These are phyloP conservation scores for Poeciliopsis gracilis DNA, from an alignment of 2,797 vertebrate species.

Conservation along the genomic window DNA sequence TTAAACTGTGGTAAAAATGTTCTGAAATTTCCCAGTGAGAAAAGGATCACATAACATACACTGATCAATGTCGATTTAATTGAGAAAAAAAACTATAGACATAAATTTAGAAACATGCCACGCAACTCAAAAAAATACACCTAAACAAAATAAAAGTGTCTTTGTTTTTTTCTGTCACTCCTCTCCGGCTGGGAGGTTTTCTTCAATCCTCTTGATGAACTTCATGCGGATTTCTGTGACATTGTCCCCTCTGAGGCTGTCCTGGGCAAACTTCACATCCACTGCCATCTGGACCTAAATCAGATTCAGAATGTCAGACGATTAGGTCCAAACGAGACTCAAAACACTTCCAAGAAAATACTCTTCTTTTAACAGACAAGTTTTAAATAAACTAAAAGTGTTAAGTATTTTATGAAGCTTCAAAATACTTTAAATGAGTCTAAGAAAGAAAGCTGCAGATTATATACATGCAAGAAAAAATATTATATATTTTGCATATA, in stretches of 20 bases:
- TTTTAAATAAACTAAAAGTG: neutral
- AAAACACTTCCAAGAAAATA: neutral
- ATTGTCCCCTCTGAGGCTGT: conserved; percentile 94
- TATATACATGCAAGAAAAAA: neutral
- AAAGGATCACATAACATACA: conserved; percentile 24
- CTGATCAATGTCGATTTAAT: conserved; percentile 49
- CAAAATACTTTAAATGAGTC: neutral
- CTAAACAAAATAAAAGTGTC: conserved; percentile 8
- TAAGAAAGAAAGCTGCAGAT: neutral
- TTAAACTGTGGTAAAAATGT: neutral
- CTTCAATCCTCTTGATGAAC: conserved; percentile 97
- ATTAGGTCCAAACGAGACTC: neutral
- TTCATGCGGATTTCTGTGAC: conserved; percentile 98
- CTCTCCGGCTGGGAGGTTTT: conserved; percentile 96
- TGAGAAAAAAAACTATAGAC: conserved; percentile 38
- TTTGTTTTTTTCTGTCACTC: conserved; percentile 69
- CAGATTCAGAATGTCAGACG: conserved; percentile 1
- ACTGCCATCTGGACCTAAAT: conserved; percentile 99
- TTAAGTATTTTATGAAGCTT: neutral
- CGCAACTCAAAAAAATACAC: conserved; percentile 29
- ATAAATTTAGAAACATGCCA: conserved; percentile 61
- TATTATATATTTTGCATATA: neutral
- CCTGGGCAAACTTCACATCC: conserved; percentile 94
- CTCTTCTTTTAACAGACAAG: neutral
- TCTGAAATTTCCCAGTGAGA: neutral